Percentiles rank a stretch among this genome's conserved stretches.
These are phyloP conservation scores for Sinodicranocentrus sp. DNA, from an alignment of 2,888 invertebrate genomes.

Conservation along the genomic window DNA sequence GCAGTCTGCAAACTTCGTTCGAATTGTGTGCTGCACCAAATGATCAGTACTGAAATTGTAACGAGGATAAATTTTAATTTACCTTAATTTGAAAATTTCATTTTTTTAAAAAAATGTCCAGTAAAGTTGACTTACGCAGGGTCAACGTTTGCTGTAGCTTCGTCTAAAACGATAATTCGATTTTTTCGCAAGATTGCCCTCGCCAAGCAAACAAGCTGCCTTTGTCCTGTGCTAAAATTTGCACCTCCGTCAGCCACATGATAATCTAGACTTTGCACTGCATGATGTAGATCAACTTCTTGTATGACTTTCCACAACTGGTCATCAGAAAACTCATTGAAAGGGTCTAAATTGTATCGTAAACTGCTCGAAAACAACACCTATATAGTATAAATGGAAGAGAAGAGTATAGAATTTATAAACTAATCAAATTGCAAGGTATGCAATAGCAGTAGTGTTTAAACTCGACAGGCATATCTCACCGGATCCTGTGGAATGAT, in stretches of 20 bases:
- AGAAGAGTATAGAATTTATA: slow-evolving; percentile 76
- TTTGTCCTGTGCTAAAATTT: slow-evolving; percentile 73
- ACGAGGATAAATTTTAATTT: not conserved
- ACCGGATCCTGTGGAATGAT: slow-evolving; percentile 97
- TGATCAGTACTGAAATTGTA: slow-evolving; percentile 45
- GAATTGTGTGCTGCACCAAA: slow-evolving; percentile 47
- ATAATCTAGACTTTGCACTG: slow-evolving; percentile 78
- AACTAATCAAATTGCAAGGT: slow-evolving; percentile 93
- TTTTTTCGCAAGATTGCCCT: slow-evolving; percentile 89
- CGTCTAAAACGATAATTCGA: slow-evolving; percentile 91
- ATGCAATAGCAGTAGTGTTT: slow-evolving; percentile 82
- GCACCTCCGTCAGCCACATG: slow-evolving; percentile 71
- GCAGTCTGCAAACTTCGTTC: slow-evolving; percentile 54
- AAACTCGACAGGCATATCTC: no score
- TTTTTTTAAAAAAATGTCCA: slow-evolving; percentile 12
- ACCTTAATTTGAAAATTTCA: not conserved
- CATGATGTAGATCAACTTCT: slow-evolving; percentile 83
- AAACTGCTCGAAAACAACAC: slow-evolving; percentile 88
- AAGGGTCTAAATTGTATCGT: slow-evolving; percentile 93
- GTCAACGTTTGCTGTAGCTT: slow-evolving; percentile 97
- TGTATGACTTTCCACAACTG: slow-evolving; percentile 91
- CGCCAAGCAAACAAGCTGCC: slow-evolving; percentile 69
- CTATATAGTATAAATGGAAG: no score
- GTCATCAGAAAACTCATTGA: slow-evolving; percentile 87
- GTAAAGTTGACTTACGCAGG: slow-evolving; percentile 83